Conservation (phyloP, 2,888 invertebrate species). For the Eristalinus aeneus region DNA sequence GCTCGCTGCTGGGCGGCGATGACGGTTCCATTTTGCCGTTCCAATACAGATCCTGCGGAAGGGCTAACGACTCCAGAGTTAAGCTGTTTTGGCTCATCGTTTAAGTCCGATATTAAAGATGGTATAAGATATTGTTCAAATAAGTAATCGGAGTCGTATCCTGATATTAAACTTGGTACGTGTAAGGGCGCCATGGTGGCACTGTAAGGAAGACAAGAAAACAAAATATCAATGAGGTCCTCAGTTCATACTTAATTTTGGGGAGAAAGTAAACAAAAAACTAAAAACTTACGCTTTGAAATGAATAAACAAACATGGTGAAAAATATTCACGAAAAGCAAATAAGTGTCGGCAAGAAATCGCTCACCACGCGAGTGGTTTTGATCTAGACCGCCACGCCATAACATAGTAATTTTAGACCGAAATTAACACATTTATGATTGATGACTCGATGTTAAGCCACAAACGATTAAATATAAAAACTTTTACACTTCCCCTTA, state of each 20-base stretch:
- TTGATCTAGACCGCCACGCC: not conserved
- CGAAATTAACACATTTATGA: not conserved
- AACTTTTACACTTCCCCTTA: not conserved
- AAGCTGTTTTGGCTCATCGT: constrained; percentile 67
- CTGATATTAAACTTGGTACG: constrained; percentile 85
- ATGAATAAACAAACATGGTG: no score
- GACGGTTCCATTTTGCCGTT: constrained; percentile 79
- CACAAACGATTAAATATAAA: not conserved
- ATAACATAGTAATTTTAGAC: not conserved
- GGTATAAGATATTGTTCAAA: constrained; percentile 54
- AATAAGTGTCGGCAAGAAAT: not conserved
- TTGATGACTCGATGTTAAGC: not conserved
- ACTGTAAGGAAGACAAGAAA: constrained; percentile 80
- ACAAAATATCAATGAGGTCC: not conserved
- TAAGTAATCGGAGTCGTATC: constrained; percentile 81
- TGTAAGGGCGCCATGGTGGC: constrained; percentile 91
- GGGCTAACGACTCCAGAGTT: constrained; percentile 79
- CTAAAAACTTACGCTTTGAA: no score
- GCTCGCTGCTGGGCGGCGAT: constrained; percentile 78
- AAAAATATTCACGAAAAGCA: not conserved
- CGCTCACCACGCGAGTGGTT: not conserved
- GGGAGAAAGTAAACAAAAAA: no score
- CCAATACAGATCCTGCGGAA: constrained; percentile 79
- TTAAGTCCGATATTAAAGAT: constrained; percentile 67
- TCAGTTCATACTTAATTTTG: no score